phyloP scores from a whole-genome alignment of 2,888 invertebrate species.

The Phanerotoma sp. region DNA sequence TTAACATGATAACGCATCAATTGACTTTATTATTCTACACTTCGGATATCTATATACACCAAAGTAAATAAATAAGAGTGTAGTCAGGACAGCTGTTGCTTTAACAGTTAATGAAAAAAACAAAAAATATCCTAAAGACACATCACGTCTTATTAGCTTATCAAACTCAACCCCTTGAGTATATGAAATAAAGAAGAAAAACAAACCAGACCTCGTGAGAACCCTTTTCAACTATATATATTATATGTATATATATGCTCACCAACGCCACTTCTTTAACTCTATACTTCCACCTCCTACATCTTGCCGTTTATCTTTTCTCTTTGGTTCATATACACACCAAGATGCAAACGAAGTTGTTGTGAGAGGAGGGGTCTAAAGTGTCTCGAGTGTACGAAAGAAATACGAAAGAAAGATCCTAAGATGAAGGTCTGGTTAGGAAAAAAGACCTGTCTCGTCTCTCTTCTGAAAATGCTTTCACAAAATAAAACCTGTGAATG shows the following conservation, averaged over 20 bases:
- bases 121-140: constrained; percentile 1
- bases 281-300: constrained; percentile 13
- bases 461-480: constrained; percentile 25
- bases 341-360: constrained; percentile 25
- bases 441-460: constrained; percentile 20
- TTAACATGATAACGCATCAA: background rate
- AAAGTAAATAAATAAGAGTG: too few species aligned
- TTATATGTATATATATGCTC: constrained; percentile 31
- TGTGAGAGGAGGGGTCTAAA: constrained; percentile 19
- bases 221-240: constrained; percentile 39
- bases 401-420: constrained; percentile 2
- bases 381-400: constrained; percentile 3
- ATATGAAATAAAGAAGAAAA: constrained; percentile 43
- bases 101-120: background rate
- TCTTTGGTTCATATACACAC: constrained; percentile 10
- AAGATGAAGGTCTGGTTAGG: constrained; percentile 1
- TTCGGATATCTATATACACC: background rate
- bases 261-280: too few species aligned
- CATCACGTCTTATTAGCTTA: constrained; percentile 47
- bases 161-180: constrained; percentile 47
- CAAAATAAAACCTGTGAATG: constrained; percentile 15
- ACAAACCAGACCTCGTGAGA: constrained; percentile 51
- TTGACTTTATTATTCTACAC: background rate
- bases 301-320: constrained; percentile 14
- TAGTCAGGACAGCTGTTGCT: background rate